Evolutionary conservation across 2,888 invertebrate species (phyloP).

Genomic region (Oxytorus armatus): DNA sequence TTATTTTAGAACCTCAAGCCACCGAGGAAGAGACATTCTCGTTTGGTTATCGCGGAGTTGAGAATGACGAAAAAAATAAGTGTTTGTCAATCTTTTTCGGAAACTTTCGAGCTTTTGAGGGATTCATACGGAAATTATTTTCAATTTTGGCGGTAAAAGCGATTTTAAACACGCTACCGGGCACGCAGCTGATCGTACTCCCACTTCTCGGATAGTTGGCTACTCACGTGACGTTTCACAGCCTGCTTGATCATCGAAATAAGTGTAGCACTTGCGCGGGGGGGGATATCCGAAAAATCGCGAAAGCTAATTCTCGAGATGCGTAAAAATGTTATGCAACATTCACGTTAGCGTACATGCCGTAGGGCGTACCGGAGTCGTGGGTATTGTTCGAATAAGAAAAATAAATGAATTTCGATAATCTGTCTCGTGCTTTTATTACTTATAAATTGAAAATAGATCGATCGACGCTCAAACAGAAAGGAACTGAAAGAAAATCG

Average conservation of each 20-base stretch:
- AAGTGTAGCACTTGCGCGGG: neutral
- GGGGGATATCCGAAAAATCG: no score
- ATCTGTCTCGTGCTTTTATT: no score
- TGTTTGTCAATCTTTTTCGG: no score
- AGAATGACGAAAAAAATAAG: no score
- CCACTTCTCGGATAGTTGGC: neutral
- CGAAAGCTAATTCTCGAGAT: slow-evolving; percentile 3
- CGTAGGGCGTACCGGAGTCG: neutral
- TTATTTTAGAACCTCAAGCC: neutral
- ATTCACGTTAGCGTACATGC: neutral
- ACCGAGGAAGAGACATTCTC: neutral
- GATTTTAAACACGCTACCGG: slow-evolving; percentile 14
- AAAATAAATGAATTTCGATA: neutral
- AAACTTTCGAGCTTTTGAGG: neutral
- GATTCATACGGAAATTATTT: no score
- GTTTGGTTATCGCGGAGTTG: neutral
- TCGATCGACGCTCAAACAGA: no score
- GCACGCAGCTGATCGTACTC: slow-evolving; percentile 29
- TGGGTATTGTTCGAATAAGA: neutral
- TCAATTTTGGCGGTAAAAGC: no score
- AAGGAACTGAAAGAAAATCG: no score
- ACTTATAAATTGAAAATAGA: no score
- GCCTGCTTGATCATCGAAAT: slow-evolving; percentile 37
- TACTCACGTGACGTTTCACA: slow-evolving; percentile 44
- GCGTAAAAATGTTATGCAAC: slow-evolving; percentile 66